phyloP scores from a whole-genome alignment of 2,113 vertebrate genomes.

The Mionectes macconnelli region DNA sequence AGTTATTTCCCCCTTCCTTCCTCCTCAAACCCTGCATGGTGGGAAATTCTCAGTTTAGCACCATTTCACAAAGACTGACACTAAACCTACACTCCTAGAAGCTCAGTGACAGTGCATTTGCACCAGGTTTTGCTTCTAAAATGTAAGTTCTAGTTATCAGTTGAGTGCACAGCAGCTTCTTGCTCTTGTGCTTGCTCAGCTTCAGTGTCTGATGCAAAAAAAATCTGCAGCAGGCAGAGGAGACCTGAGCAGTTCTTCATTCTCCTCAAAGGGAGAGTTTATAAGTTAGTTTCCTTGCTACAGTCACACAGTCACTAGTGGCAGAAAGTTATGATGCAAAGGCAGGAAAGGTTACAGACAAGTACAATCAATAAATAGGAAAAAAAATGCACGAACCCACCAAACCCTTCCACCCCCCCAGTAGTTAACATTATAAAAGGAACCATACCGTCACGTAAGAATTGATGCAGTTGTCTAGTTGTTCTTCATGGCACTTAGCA shows the following conservation, averaged over 20 bases:
- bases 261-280: neutral
- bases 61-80: neutral
- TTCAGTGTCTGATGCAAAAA: neutral
- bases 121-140: neutral
- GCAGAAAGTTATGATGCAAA: conserved; percentile 12
- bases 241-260: neutral
- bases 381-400: neutral
- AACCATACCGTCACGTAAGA: conserved; percentile 89
- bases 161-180: neutral
- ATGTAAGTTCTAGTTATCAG: neutral
- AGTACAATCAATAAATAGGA: neutral
- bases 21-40: neutral
- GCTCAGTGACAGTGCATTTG: neutral
- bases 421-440: neutral
- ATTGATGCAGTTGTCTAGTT: conserved; percentile 86
- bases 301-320: neutral
- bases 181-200: neutral
- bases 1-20: neutral
- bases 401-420: accelerated
- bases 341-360: neutral
- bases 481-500: conserved; percentile 93
- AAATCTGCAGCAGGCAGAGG: neutral
- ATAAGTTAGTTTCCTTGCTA: neutral
- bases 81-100: neutral
- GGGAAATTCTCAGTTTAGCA: neutral